Base-by-base conservation (phyloP, 2,888 invertebrate genomes). In the Drosophila borborema region DNA sequence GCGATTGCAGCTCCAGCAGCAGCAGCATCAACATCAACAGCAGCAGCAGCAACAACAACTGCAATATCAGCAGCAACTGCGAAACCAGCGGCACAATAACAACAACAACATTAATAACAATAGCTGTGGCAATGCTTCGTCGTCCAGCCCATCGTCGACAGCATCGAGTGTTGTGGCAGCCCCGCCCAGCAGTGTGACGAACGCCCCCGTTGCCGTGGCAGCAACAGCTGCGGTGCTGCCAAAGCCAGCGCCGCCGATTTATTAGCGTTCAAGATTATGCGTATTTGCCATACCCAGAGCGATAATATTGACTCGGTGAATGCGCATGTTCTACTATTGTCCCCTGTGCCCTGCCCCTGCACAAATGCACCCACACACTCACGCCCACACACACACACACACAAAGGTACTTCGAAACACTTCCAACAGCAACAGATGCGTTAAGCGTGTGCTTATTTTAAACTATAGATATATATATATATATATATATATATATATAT, bases 261-360 rank as follows among this genome's bases (percentile, higher is more conserved):
- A 87, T 84, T 87, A 90, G 87, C 86, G 90, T 72, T 80, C 90
- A 84, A 89, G 90, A 80, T 66, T 75, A 53, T 84, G 90, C 89
- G 89, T 89, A 75, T 90, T 86, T 63, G 85, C 87, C 68, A 71
- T 89, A 73, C 86, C 87, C 64, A 73, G 82, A 81, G 86, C 90
- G 56, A 76, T 90, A 61, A 77, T 85, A 46, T 62, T 80, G 73
- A 76, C 80, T 67, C 89, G 80, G 73, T 88, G 67, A 76, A 86
- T 90, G 72, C 87, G 90, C 86, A 83, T 77, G 48, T 61, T 64
- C n/a, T 55, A 51, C 41, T 28, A 63, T 54, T 63, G 20, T 34
- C 53, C 72, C 61, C 23, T 63, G 20, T 34, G 48, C 72, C 61
- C 23, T 36, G 9, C 38, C 8, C 28, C 43, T 12, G 18, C 20